phyloP scores from a whole-genome alignment of 2,888 invertebrate species.

The Nymphalis c-album region DNA sequence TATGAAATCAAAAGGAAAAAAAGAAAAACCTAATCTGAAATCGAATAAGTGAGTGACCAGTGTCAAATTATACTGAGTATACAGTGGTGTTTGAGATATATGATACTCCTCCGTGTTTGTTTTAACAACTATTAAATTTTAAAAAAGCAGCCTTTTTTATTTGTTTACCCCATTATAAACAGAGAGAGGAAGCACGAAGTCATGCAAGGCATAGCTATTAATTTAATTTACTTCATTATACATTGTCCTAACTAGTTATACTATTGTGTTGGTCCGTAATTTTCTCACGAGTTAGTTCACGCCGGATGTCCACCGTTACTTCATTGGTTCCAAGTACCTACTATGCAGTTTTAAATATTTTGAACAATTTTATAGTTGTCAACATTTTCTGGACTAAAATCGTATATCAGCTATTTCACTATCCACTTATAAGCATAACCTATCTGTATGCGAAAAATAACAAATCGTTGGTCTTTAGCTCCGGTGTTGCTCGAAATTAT shows the following conservation, averaged over 20 bases:
- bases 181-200: background rate
- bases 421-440: background rate
- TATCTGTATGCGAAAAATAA: background rate
- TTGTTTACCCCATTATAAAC: background rate
- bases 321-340: no score
- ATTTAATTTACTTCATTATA: background rate
- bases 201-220: background rate
- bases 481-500: no score
- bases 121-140: background rate
- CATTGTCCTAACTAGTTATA: conserved; percentile 1
- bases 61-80: conserved; percentile 20
- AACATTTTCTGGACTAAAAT: no score
- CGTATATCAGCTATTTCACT: background rate
- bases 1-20: conserved; percentile 43
- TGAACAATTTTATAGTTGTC: no score
- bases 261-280: background rate
- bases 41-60: conserved; percentile 33
- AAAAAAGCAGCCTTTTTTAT: background rate
- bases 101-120: background rate
- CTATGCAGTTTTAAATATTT: background rate
- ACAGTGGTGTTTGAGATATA: conserved; percentile 6
- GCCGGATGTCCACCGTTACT: background rate
- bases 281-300: conserved; percentile 16
- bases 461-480: no score
- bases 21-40: conserved; percentile 34